Conservation (phyloP, 2,797 vertebrate genomes). For the Schizothorax lantsangensis region DNA sequence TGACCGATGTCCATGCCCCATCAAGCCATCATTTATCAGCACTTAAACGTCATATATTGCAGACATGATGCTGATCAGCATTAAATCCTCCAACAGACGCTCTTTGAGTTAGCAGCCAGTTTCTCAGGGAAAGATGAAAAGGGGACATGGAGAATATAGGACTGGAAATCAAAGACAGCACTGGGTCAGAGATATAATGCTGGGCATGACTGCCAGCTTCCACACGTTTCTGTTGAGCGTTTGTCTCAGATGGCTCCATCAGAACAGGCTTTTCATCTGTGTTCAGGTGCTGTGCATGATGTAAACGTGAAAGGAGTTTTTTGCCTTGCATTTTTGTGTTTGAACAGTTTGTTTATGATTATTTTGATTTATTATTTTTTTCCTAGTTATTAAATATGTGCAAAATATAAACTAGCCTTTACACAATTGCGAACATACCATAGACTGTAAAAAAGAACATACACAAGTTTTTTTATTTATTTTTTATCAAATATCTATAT, state of each 20-base stretch:
- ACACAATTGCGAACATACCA: not conserved
- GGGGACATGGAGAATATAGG: constrained; percentile 30
- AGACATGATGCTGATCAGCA: constrained; percentile 63
- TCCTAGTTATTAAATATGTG: not conserved
- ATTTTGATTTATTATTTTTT: not conserved
- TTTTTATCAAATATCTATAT: not conserved
- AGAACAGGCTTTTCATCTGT: constrained; percentile 3
- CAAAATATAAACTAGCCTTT: not conserved
- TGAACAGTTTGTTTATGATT: not conserved
- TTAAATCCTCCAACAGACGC: constrained; percentile 52
- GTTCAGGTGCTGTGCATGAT: not conserved
- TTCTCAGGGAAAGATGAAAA: constrained; percentile 45
- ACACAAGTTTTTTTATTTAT: not conserved
- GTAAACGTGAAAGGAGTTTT: not conserved
- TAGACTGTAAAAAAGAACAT: no score
- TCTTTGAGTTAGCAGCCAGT: constrained; percentile 49
- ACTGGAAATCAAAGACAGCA: constrained; percentile 18
- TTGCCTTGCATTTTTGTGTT: not conserved
- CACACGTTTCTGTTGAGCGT: not conserved
- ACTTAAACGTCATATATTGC: constrained; percentile 60
- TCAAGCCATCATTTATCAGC: constrained; percentile 46
- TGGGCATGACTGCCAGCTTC: constrained; percentile 11
- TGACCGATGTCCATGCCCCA: constrained; percentile 29
- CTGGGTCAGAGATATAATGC: constrained; percentile 6
- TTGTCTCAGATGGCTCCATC: not conserved